These are phyloP conservation scores for Sarcophaga carnaria DNA, from an alignment of 2,888 invertebrate species.

Conservation along the genomic window DNA sequence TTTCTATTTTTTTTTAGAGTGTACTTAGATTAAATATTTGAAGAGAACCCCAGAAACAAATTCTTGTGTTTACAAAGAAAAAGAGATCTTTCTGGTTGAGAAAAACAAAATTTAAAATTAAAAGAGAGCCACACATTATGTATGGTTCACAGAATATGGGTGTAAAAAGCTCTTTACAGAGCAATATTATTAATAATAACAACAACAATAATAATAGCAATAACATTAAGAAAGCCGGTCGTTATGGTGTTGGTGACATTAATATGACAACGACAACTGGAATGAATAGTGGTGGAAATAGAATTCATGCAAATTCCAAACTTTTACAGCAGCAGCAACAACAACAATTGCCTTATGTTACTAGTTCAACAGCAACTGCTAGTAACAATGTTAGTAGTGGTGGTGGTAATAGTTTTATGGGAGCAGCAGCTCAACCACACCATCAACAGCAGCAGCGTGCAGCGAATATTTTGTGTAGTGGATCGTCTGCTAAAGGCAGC, in stretches of 20 bases:
- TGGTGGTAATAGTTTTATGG: conserved; percentile 57
- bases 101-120: neutral
- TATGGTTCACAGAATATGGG: conserved; percentile 61
- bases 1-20: conserved; percentile 62
- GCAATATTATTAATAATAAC: conserved; percentile 43
- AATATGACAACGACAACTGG: conserved; percentile 61
- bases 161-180: conserved; percentile 62
- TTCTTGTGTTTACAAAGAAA: neutral
- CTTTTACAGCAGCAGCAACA: conserved; percentile 70
- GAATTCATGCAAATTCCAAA: conserved; percentile 65
- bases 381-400: neutral
- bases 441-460: conserved; percentile 37
- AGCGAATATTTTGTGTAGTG: conserved; percentile 54
- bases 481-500: conserved; percentile 50
- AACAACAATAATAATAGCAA: conserved; percentile 63
- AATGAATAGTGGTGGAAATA: conserved; percentile 62
- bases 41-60: neutral
- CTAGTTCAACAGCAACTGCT: conserved; percentile 24
- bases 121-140: conserved; percentile 55
- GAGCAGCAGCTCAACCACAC: conserved; percentile 57
- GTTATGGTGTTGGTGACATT: conserved; percentile 67
- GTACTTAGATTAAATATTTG: conserved; percentile 64
- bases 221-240: conserved; percentile 71
- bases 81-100: neutral
- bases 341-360: conserved; percentile 33